Conservation (phyloP, 1,140 invertebrate genomes). For the Drosophila ambigua region DNA sequence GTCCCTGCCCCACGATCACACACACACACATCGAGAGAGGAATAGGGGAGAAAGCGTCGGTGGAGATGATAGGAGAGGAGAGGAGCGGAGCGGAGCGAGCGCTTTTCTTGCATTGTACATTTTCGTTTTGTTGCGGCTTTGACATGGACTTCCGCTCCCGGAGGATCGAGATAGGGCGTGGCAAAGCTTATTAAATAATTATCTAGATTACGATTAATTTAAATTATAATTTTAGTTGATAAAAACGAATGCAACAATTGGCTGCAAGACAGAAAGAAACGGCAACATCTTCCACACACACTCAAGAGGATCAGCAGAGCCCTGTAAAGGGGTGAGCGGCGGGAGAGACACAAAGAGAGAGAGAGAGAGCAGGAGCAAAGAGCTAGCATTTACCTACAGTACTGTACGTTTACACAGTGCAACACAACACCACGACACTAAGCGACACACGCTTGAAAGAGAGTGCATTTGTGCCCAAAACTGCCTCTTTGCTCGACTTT, state of each 20-base stretch:
- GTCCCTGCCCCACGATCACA: conserved; percentile 35
- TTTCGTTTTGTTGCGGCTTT: conserved; percentile 56
- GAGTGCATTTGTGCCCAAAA: too few relatives aligned
- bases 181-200: conserved; percentile 57
- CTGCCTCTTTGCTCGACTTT: too few relatives aligned
- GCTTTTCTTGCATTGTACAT: conserved; percentile 56
- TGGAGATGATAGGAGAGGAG: conserved; percentile 28
- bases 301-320: too few relatives aligned
- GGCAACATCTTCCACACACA: conserved; percentile 17
- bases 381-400: too few relatives aligned
- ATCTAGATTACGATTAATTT: conserved; percentile 61
- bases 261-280: conserved; percentile 53
- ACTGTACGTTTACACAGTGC: too few relatives aligned
- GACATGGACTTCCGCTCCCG: conserved; percentile 53
- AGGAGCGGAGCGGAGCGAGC: conserved; percentile 49
- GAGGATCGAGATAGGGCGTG: conserved; percentile 41
- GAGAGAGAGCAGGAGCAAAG: too few relatives aligned
- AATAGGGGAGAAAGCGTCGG: conserved; percentile 11
- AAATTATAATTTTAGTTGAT: conserved; percentile 71
- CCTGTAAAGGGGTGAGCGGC: too few relatives aligned
- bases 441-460: too few relatives aligned
- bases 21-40: conserved; percentile 13
- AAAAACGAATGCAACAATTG: conserved; percentile 58
- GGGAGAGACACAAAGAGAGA: too few relatives aligned
- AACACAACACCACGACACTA: too few relatives aligned